Evolutionary conservation across 2,888 invertebrate genomes (phyloP).

Genomic region (Tetheella fluctuosa): DNA sequence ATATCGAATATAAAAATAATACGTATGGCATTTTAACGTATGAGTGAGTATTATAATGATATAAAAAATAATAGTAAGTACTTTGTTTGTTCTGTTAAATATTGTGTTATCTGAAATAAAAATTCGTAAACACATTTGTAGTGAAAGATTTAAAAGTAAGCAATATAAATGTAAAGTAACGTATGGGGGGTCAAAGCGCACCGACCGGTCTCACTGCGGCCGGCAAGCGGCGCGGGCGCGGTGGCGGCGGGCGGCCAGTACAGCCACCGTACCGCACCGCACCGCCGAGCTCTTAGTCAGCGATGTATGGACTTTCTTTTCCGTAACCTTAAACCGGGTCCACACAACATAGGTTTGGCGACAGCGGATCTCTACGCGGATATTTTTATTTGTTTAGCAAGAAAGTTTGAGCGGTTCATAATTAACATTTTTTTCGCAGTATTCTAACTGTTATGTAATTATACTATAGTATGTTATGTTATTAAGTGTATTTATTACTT

Average conservation of each 20-base stretch:
- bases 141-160: not conserved
- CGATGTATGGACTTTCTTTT: conserved; percentile 75
- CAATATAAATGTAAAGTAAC: conserved; percentile 34
- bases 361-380: conserved; percentile 25
- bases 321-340: conserved; percentile 58
- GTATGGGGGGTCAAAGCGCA: conserved; percentile 69
- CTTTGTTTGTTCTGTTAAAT: not conserved
- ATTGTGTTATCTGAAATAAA: not conserved
- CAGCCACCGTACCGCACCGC: not conserved
- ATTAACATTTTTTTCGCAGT: conserved; percentile 2
- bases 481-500: not conserved
- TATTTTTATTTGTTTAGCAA: conserved; percentile 1
- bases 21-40: too few relatives aligned
- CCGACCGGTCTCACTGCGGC: conserved; percentile 55
- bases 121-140: not conserved
- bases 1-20: too few relatives aligned
- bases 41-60: too few relatives aligned
- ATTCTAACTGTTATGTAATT: not conserved
- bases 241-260: conserved; percentile 21
- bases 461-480: not conserved
- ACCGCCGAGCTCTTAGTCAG: conserved; percentile 12
- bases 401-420: conserved; percentile 9
- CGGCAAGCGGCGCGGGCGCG: conserved; percentile 20
- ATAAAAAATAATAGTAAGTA: too few relatives aligned
- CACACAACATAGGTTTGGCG: conserved; percentile 30